These are phyloP conservation scores for Dreissena polymorpha DNA, from an alignment of 1,140 invertebrate species.

Conservation along the genomic window DNA sequence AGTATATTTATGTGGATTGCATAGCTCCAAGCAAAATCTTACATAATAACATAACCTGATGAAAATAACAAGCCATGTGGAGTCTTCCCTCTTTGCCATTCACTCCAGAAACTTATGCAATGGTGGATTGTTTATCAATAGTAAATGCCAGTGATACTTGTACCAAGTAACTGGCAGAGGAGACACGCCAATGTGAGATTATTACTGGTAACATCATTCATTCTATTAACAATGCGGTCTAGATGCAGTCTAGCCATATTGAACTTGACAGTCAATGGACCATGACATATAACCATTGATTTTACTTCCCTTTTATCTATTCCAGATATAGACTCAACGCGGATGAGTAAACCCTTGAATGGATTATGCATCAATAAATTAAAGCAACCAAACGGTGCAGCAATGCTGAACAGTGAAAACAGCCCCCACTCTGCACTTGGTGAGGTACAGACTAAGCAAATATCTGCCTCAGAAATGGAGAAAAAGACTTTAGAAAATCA, in stretches of 20 bases:
- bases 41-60: too few relatives aligned
- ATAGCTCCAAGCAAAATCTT: too few relatives aligned
- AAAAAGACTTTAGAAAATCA: slow-evolving; percentile 53
- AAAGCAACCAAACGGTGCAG: slow-evolving; percentile 18
- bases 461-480: slow-evolving; percentile 21
- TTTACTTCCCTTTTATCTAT: neutral
- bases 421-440: too few relatives aligned
- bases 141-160: too few relatives aligned
- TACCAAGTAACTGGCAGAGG: too few relatives aligned
- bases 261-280: slow-evolving; percentile 40
- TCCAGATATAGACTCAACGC: slow-evolving; percentile 50
- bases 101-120: too few relatives aligned
- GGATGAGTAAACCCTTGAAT: slow-evolving; percentile 40
- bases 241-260: slow-evolving; percentile 40
- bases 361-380: slow-evolving; percentile 47
- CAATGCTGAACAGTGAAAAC: slow-evolving; percentile 9
- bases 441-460: too few relatives aligned
- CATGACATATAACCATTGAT: slow-evolving; percentile 48
- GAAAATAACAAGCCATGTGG: too few relatives aligned
- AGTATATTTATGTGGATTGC: too few relatives aligned
- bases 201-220: slow-evolving; percentile 16
- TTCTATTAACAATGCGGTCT: slow-evolving; percentile 42
- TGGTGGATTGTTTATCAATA: too few relatives aligned
- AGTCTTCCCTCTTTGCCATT: too few relatives aligned
- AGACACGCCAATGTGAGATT: too few relatives aligned